A percentile compares a stretch with the other conserved stretches of the same genome.
Evolutionary conservation across 2,113 vertebrate genomes (phyloP).

Genomic region (Notothenia rossii): DNA sequence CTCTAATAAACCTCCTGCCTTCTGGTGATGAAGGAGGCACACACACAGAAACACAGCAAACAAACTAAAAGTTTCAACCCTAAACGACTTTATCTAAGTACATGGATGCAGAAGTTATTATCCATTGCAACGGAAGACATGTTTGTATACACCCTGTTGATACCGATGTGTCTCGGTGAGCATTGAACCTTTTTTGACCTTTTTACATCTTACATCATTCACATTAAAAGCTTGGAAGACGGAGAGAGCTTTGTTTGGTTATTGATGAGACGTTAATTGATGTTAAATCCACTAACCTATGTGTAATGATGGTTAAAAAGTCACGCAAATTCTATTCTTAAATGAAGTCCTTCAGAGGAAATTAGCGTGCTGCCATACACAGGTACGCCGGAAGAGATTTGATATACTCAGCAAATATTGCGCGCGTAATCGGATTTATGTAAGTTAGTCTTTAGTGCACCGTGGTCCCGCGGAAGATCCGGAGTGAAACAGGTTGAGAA

Average conservation of each 20-base stretch:
- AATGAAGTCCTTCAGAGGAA: neutral
- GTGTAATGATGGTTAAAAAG: conserved; percentile 1
- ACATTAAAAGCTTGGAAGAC: conserved; percentile 15
- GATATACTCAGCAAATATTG: conserved; percentile 44
- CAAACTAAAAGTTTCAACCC: neutral
- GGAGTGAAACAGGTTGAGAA: conserved; percentile 34
- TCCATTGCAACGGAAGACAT: neutral
- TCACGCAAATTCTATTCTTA: conserved; percentile 5
- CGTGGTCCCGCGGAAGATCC: neutral
- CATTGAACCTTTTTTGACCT: conserved; percentile 27
- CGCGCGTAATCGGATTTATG: conserved; percentile 55
- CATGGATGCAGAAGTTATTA: neutral
- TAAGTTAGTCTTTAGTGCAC: conserved; percentile 4
- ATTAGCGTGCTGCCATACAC: neutral
- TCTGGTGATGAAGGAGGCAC: conserved; percentile 6
- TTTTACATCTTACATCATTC: conserved; percentile 17
- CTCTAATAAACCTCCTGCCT: conserved; percentile 32
- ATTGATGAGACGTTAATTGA: conserved; percentile 32
- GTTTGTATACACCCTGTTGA: neutral
- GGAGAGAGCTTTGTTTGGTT: conserved; percentile 30
- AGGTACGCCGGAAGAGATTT: neutral
- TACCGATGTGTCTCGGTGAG: neutral
- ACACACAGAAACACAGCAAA: conserved; percentile 1
- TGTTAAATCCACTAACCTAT: conserved; percentile 1
- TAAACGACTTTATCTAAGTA: neutral